Conservation (phyloP, 2,888 invertebrate genomes). For the Coenonympha arcania region DNA sequence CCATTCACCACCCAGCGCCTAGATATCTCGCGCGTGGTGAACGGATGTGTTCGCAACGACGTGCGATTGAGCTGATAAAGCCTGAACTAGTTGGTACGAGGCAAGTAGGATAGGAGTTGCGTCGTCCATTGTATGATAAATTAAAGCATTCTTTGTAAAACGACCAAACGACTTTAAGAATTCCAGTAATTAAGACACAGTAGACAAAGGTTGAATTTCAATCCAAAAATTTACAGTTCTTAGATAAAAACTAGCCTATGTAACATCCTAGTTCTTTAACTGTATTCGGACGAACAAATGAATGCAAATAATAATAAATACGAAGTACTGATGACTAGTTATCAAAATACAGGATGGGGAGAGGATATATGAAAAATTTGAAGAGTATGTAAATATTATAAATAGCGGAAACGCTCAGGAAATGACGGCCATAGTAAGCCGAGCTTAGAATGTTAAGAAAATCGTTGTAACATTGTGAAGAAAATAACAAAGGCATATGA, state of each 20-base stretch:
- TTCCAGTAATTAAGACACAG: too few species aligned
- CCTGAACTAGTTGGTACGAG: constrained; percentile 4
- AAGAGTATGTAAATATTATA: not conserved
- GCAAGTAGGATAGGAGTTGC: constrained; percentile 4
- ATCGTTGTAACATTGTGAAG: constrained; percentile 16
- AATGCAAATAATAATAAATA: too few species aligned
- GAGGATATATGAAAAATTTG: too few species aligned
- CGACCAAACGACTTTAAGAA: too few species aligned
- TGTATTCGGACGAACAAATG: too few species aligned
- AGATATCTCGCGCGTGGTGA: constrained; percentile 14
- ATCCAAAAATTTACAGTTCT: too few species aligned
- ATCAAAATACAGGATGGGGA: too few species aligned
- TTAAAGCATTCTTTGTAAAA: too few species aligned
- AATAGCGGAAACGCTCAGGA: not conserved
- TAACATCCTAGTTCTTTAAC: too few species aligned
- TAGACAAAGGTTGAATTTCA: too few species aligned
- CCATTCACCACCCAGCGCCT: constrained; percentile 18
- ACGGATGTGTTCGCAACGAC: constrained; percentile 18
- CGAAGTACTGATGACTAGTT: too few species aligned
- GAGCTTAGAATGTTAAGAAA: constrained; percentile 17
- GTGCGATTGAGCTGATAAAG: constrained; percentile 21
- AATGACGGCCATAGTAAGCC: not conserved
- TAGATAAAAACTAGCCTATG: too few species aligned
- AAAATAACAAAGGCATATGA: constrained; percentile 20
- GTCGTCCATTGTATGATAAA: not conserved